phyloP scores from a whole-genome alignment of 2,113 vertebrate species.

The Muntiacus reevesi region DNA sequence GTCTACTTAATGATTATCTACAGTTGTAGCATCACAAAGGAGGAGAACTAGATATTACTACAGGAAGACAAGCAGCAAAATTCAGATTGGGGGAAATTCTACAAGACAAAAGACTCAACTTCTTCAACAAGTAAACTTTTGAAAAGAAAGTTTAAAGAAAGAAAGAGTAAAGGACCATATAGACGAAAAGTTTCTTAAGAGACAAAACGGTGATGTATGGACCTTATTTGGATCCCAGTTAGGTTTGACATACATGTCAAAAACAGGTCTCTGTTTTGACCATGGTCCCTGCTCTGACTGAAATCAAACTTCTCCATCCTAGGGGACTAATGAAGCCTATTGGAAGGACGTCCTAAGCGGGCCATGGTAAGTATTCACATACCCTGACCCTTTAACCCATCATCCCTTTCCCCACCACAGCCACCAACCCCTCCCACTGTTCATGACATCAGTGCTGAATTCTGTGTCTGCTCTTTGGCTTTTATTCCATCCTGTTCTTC shows the following conservation, averaged over 20 bases:
- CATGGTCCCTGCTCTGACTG: neutral
- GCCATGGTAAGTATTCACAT: neutral
- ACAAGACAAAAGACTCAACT: neutral
- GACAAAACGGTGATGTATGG: neutral
- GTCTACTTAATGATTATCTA: neutral
- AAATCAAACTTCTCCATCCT: neutral
- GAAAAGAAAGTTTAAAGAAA: neutral
- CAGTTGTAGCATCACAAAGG: neutral
- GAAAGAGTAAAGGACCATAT: neutral
- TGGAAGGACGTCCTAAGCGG: neutral
- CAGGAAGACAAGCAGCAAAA: neutral
- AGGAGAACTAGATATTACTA: neutral
- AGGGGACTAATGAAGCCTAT: neutral
- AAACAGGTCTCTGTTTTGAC: neutral
- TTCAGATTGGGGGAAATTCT: neutral
- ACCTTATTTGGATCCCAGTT: neutral
- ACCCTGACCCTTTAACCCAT: neutral
- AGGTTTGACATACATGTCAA: neutral
- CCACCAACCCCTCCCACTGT: neutral
- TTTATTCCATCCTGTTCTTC: neutral
- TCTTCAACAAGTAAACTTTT: neutral
- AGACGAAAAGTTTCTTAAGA: neutral
- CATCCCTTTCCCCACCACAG: neutral
- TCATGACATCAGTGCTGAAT: neutral
- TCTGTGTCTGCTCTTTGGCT: neutral